Evolutionary conservation across 2,113 vertebrate genomes (phyloP), one percentile per base, ranked within the genome.

Genomic region (Hippocampus guttulatus): DNA sequence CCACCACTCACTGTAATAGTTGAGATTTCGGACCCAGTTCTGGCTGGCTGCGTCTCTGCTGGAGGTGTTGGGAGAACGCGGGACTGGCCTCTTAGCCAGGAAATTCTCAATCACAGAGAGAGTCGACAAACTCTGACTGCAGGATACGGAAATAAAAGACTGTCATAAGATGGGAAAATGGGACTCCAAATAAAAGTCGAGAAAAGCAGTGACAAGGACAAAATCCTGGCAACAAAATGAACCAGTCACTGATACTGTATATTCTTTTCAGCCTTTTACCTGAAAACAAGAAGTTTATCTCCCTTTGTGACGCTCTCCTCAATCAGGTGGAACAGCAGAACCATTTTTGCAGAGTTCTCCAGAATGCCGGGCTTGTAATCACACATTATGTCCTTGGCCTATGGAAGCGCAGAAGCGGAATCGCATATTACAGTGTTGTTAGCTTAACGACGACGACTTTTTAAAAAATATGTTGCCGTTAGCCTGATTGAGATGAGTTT

Each of bases 261-360:
- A 7, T 38, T 16, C n/a, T 6, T 33, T 21, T 45, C 33, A 11
- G 58, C 68, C 2, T 40, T 40, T 49, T 92, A 98, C 96, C 96
- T 98, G 88, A 98, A 98, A 49, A 98, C 95, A 2, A 98, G 93
- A 74, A 96, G 91, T 86, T 97, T 98, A 87, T 98, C 96, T 81
- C 95, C 95, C 65, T 94, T 93, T 73, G 91, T 94, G 82, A 98
- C 91, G 9, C 96, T 96, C 82, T 96, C 96, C 57, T 98, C 96
- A 51, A 98, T 94, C 76, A 98, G 84, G 79, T 98, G 94, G 85
- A 98, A 98, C 57, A 98, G 93, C 70, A 98, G 87, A 38, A 96
- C 94, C 96, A 98, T 98, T 88, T 98, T 98, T 15, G 96, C 95
- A 0, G 96, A 98, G 86, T 98, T 97, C 82, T 97, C 95, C 85